Conservation (phyloP, 2,113 vertebrate genomes). For the Tyrannus savana region DNA sequence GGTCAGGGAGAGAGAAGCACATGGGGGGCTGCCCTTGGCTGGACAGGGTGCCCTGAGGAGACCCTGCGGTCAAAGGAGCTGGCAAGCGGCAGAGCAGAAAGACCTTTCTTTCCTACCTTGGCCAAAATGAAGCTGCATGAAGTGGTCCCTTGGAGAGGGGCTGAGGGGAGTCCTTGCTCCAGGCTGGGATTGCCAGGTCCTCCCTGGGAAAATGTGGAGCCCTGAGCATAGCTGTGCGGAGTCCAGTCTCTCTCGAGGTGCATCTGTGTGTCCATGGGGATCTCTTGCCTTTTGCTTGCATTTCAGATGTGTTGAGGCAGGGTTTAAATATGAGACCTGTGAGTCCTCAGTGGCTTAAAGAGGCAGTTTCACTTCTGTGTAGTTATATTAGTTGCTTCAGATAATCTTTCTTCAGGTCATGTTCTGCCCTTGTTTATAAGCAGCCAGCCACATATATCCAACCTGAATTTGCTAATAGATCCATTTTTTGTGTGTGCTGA, state of each 20-base stretch:
- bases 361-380: neutral
- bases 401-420: neutral
- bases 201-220: rapidly evolving
- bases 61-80: neutral
- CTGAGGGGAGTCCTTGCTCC: too few species aligned
- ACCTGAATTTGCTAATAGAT: neutral
- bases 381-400: neutral
- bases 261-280: rapidly evolving
- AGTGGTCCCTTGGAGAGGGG: too few species aligned
- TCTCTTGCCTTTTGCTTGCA: neutral
- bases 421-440: neutral
- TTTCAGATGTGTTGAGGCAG: neutral
- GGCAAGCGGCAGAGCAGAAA: neutral
- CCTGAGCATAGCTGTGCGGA: rapidly evolving
- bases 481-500: neutral
- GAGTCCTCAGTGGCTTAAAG: neutral
- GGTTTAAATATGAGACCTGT: rapidly evolving
- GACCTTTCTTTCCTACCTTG: neutral
- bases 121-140: neutral
- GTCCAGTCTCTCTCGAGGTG: rapidly evolving
- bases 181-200: neutral
- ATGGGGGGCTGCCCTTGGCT: neutral
- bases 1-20: rapidly evolving
- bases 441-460: neutral
- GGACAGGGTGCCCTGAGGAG: neutral